Evolutionary conservation across 1,140 invertebrate genomes (phyloP).

Genomic region (Eriosoma lanigerum): DNA sequence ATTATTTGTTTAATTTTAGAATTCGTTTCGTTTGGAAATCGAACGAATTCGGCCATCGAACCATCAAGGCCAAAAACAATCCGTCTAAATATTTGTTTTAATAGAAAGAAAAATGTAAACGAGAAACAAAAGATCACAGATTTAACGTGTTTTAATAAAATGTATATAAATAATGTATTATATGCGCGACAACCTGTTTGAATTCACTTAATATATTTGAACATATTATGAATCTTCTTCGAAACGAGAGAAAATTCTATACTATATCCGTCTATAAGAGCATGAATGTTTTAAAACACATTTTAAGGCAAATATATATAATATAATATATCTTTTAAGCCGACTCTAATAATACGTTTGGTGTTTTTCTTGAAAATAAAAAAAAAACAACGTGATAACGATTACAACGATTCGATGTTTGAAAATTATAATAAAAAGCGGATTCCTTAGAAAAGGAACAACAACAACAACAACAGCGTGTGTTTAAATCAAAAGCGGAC

Average conservation of each 20-base stretch:
- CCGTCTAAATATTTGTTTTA: background rate
- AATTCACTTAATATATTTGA: background rate
- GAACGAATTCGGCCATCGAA: too few relatives aligned
- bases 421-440: background rate
- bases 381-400: background rate
- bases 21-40: too few relatives aligned
- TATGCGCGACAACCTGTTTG: conserved; percentile 3
- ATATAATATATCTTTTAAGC: background rate
- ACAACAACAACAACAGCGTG: conserved; percentile 9
- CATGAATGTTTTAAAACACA: background rate
- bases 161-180: background rate
- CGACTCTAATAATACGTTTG: background rate
- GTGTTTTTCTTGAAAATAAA: background rate
- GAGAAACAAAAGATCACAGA: background rate
- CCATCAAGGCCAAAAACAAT: conserved; percentile 15
- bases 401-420: conserved; percentile 7
- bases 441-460: background rate
- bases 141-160: background rate
- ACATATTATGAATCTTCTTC: background rate
- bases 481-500: conserved; percentile 28
- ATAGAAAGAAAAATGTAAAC: background rate
- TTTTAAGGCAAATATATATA: background rate
- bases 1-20: too few relatives aligned
- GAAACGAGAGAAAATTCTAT: background rate
- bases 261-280: background rate